Conservation (phyloP, 2,797 vertebrate species). For the Eulemur mongoz region DNA sequence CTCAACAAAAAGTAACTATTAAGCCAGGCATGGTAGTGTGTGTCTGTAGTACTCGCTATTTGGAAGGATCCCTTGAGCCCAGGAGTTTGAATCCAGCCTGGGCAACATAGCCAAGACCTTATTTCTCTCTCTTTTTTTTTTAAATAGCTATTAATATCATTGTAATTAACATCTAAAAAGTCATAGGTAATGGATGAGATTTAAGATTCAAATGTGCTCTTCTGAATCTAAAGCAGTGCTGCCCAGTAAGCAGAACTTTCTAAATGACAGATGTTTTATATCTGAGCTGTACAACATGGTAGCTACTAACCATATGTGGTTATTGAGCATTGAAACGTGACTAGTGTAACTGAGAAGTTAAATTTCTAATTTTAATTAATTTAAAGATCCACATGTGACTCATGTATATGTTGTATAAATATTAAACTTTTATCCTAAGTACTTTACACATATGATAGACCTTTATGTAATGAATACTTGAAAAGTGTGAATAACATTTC, state of each 20-base stretch:
- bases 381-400: neutral
- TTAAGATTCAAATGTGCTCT: neutral
- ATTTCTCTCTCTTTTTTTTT: neutral
- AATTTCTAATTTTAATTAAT: constrained; percentile 33
- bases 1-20: neutral
- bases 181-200: neutral
- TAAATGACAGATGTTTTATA: neutral
- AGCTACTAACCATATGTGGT: neutral
- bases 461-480: neutral
- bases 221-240: neutral
- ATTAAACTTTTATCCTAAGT: neutral
- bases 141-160: neutral
- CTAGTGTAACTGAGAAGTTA: neutral
- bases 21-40: neutral
- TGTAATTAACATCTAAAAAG: neutral
- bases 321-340: neutral
- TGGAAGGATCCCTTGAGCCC: neutral
- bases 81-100: neutral
- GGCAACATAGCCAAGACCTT: neutral
- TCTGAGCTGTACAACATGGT: neutral
- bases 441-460: neutral
- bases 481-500: constrained; percentile 8
- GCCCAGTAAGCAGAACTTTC: neutral
- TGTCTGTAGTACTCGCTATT: neutral
- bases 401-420: neutral